Base-by-base conservation (phyloP, 2,797 vertebrate genomes). In the Morelia viridis region DNA sequence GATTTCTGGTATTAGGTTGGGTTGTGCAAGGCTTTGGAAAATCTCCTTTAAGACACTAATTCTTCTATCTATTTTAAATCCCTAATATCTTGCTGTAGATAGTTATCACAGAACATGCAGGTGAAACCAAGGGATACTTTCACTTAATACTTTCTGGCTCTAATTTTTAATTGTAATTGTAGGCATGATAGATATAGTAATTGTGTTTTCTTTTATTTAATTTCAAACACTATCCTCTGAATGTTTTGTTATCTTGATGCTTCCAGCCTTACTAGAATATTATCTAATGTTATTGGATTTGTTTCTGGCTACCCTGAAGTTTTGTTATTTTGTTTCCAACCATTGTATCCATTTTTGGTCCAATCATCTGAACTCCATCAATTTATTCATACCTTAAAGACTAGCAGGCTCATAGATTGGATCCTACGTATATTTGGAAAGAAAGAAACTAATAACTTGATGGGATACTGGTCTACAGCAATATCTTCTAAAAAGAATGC, bases 311-410 rank as follows among this genome's bases (percentile, higher is more conserved):
- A 94, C 93, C 94, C 93, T 84, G 95, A 96, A 93, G 90, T 3
- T 22, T 92, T 64, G 90, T 94, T 97, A 93, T 95, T 96, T 97
- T 95, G 96, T 94, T 97, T 96, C 95, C 90, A 92, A 96, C 96
- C 91, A 68, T 62, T 97, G 95, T 94, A 96, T 97, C 96, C 95
- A 96, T 93, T 97, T 60, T 97, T 97, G 95, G 92, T 94, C 90
- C 95, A 96, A 95, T 97, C 93, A 96, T 94, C 96, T 96, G 96
- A 97, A 97, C 96, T 97, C 97, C 94, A 90, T 93, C 96, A 96
- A 97, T 97, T 97, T 94, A 97, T 96, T 19, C 58, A 64, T 80
- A 41, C 96, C 97, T 97, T 97, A 80, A 97, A 97, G 94, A 96
- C 64, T 95, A 96, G 46, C 96, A 96, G 97, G 97, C 96, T 95